Evolutionary conservation across 2,888 invertebrate species (phyloP).

Genomic region (Elmis aenea): DNA sequence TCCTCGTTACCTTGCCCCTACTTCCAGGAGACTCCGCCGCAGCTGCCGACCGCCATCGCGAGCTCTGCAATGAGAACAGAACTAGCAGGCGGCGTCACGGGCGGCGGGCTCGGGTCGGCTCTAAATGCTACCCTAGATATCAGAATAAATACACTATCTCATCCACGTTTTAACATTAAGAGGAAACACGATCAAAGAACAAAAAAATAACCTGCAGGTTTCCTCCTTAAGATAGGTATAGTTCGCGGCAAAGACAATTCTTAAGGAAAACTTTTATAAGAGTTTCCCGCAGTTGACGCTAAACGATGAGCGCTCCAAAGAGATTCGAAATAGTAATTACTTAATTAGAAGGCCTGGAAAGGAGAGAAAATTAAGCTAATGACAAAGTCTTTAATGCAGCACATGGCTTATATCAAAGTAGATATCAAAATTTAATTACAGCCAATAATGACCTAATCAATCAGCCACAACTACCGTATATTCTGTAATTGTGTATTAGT

Average conservation of each 20-base stretch:
- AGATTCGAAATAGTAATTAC: constrained; percentile 41
- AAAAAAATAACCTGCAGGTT: constrained; percentile 6
- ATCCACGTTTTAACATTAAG: constrained; percentile 13
- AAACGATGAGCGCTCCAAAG: constrained; percentile 27
- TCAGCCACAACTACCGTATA: too few relatives aligned
- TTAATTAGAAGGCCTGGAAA: constrained; percentile 38
- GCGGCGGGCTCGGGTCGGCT: constrained; percentile 24
- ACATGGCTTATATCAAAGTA: constrained; percentile 14
- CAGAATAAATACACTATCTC: constrained; percentile 23
- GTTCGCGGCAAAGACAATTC: constrained; percentile 11
- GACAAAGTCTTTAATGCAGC: constrained; percentile 32
- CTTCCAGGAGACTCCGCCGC: constrained; percentile 58
- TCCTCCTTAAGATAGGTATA: constrained; percentile 9
- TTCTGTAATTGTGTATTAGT: too few relatives aligned
- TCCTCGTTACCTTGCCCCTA: constrained; percentile 59
- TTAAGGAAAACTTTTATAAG: constrained; percentile 15
- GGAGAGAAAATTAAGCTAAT: constrained; percentile 39
- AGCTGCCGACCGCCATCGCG: constrained; percentile 47
- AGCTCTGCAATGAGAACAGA: constrained; percentile 59
- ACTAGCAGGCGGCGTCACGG: constrained; percentile 51
- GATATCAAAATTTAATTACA: constrained; percentile 13
- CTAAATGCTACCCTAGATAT: constrained; percentile 24
- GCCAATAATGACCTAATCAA: too few relatives aligned
- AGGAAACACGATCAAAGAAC: constrained; percentile 13
- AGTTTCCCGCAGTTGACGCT: constrained; percentile 14